phyloP scores from a whole-genome alignment of 2,888 invertebrate species.

The Meiosimyza decipiens region DNA sequence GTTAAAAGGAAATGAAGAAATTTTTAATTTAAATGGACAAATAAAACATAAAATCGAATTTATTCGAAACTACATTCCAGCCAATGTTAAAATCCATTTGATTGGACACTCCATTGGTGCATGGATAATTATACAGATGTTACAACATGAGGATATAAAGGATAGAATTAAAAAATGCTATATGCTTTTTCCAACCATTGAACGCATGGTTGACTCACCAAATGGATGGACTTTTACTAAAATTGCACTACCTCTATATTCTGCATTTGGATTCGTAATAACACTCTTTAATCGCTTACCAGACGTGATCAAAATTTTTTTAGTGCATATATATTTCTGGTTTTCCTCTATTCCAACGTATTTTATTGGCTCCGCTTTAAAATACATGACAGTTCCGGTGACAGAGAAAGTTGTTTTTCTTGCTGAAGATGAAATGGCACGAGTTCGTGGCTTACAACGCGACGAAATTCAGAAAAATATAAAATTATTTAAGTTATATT shows the following conservation, averaged over 20 bases:
- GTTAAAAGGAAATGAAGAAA: conserved; percentile 70
- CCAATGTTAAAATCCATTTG: conserved; percentile 79
- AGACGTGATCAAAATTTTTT: conserved; percentile 65
- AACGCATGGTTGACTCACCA: conserved; percentile 80
- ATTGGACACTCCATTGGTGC: conserved; percentile 93
- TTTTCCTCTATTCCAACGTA: conserved; percentile 69
- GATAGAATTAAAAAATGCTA: conserved; percentile 73
- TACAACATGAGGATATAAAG: conserved; percentile 71
- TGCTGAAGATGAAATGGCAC: conserved; percentile 84
- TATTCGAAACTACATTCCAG: conserved; percentile 78
- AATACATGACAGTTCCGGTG: conserved; percentile 72
- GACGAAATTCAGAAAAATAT: conserved; percentile 71
- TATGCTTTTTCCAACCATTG: conserved; percentile 88
- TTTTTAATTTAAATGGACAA: conserved; percentile 84
- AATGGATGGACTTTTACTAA: conserved; percentile 80
- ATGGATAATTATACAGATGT: conserved; percentile 81
- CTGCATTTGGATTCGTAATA: conserved; percentile 67
- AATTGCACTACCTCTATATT: conserved; percentile 70
- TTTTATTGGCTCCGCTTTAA: conserved; percentile 69
- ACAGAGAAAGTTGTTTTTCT: conserved; percentile 76
- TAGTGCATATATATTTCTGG: conserved; percentile 72
- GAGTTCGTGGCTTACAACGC: conserved; percentile 75
- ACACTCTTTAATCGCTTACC: conserved; percentile 72
- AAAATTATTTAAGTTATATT: conserved; percentile 81
- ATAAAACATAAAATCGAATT: conserved; percentile 69